Conservation (phyloP, 2,113 vertebrate genomes). For the Bagarius yarrelli region DNA sequence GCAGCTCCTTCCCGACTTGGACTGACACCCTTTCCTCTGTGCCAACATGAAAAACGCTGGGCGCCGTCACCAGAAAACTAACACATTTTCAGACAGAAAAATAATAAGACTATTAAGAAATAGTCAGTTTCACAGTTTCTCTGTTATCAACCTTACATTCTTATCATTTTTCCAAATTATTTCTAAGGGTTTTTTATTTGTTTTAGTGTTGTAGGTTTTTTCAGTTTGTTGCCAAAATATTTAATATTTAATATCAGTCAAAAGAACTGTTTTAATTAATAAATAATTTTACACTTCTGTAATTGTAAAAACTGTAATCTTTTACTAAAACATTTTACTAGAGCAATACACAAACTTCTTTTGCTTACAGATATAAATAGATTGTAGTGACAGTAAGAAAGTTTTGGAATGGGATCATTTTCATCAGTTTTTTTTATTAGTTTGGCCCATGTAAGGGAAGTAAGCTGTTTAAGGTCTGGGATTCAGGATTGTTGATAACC, state of each 20-base stretch:
- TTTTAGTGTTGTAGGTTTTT: not conserved
- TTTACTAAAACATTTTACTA: too few relatives aligned
- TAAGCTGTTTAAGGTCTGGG: not conserved
- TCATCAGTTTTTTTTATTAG: not conserved
- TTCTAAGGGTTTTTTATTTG: not conserved
- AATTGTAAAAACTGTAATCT: too few relatives aligned
- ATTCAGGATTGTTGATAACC: not conserved
- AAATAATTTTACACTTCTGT: not conserved
- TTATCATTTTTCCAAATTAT: not conserved
- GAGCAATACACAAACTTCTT: too few relatives aligned
- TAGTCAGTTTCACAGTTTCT: not conserved
- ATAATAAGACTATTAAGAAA: not conserved
- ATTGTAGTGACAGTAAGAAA: not conserved
- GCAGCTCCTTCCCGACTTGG: constrained; percentile 54
- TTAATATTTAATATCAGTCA: too few relatives aligned
- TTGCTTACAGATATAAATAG: not conserved
- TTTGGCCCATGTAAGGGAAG: not conserved
- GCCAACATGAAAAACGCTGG: constrained; percentile 68
- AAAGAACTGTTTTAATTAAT: not conserved
- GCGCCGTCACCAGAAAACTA: constrained; percentile 73
- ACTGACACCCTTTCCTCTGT: constrained; percentile 67
- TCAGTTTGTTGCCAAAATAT: not conserved
- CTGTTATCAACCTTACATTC: not conserved
- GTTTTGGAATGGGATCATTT: not conserved
- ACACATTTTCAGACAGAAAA: not conserved